Percentiles rank a stretch among this genome's conserved stretches.
Evolutionary conservation across 1,140 invertebrate species (phyloP).

Genomic region (Lucilia cuprina): DNA sequence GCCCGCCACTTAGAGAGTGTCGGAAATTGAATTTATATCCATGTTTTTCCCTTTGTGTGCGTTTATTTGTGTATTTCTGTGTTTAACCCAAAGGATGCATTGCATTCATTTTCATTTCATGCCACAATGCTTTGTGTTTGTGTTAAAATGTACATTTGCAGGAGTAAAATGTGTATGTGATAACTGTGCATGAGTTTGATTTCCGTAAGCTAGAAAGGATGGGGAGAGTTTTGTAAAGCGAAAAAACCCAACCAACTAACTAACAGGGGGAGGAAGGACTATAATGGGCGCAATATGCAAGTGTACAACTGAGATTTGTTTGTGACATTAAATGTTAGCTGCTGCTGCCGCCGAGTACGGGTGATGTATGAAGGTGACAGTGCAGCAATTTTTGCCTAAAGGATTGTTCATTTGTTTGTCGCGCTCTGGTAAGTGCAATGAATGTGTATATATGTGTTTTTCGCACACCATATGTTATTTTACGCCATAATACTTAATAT

Average conservation of each 20-base stretch:
- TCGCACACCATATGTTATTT: neutral
- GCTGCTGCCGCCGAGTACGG: neutral
- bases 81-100: constrained; percentile 23
- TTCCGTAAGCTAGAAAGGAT: too few species aligned
- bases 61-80: neutral
- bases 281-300: neutral
- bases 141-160: neutral
- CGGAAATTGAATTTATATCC: constrained; percentile 63
- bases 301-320: constrained; percentile 1
- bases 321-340: neutral
- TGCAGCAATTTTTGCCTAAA: neutral
- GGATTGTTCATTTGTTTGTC: neutral
- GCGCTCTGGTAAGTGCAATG: neutral
- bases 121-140: neutral
- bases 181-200: too few species aligned
- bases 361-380: constrained; percentile 1
- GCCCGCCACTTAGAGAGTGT: constrained; percentile 59
- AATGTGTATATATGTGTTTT: neutral
- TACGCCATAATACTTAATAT: constrained; percentile 2
- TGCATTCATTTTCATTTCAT: constrained; percentile 10
- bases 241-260: neutral
- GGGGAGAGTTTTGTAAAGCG: too few species aligned
- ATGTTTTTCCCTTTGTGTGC: constrained; percentile 40
- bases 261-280: neutral
- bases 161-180: neutral